phyloP scores from a whole-genome alignment of 2,797 vertebrate species.

The Danio jaintianensis region DNA sequence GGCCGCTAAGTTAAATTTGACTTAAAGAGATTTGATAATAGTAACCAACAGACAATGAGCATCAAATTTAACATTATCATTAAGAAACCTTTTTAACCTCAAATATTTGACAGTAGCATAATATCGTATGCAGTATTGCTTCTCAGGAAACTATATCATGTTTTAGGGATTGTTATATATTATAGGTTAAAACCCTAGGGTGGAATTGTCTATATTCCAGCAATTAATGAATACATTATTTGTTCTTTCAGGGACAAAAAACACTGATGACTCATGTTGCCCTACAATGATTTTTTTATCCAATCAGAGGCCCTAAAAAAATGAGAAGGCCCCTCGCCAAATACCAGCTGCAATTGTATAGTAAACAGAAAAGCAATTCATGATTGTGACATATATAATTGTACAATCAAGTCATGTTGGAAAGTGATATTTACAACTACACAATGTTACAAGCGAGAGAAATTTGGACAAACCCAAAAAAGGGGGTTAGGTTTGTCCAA shows the following conservation, averaged over 20 bases:
- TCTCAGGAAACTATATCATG: neutral
- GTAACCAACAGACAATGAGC: too few relatives aligned
- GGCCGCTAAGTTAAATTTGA: too few relatives aligned
- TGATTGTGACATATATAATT: neutral
- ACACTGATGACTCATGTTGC: neutral
- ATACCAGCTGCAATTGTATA: neutral
- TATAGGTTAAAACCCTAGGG: neutral
- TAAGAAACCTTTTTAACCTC: too few relatives aligned
- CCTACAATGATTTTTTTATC: neutral
- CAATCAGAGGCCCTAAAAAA: neutral
- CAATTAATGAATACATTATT: neutral
- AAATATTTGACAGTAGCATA: neutral
- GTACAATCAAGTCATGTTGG: neutral
- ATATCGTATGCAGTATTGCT: neutral
- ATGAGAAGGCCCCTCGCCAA: neutral
- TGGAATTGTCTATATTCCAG: neutral
- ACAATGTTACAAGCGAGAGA: too few relatives aligned
- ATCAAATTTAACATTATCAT: too few relatives aligned
- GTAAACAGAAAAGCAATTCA: neutral
- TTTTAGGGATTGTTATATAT: neutral
- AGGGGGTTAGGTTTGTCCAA: too few relatives aligned
- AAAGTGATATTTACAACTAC: neutral
- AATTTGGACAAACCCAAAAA: too few relatives aligned
- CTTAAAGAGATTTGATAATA: too few relatives aligned
- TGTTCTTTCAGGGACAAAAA: neutral